Evolutionary conservation across 1,140 invertebrate genomes (phyloP).

Genomic region (Cydia strobilella): DNA sequence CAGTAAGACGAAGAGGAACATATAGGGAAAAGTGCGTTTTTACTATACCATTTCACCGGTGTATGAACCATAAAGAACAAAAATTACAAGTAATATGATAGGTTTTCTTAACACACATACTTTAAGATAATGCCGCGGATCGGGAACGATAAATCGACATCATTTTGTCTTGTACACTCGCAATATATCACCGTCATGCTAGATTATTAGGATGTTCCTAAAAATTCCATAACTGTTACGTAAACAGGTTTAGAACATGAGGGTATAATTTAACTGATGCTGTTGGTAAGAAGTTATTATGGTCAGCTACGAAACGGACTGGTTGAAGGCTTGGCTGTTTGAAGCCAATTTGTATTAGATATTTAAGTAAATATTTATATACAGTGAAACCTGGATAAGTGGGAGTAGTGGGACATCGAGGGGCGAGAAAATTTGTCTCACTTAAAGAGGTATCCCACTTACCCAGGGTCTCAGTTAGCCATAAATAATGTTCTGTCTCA

Average conservation of each 20-base stretch:
- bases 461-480: no score
- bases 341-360: no score
- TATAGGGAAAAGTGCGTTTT: background rate
- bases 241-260: background rate
- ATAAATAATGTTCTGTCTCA: no score
- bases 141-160: slow-evolving; percentile 21
- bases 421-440: no score
- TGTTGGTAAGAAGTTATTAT: no score
- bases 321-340: no score
- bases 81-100: background rate
- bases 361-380: no score
- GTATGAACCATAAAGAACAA: background rate
- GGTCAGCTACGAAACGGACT: no score
- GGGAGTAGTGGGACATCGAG: no score
- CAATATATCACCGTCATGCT: background rate
- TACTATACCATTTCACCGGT: background rate
- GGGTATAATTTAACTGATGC: no score
- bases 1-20: background rate
- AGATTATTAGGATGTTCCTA: slow-evolving; percentile 1
- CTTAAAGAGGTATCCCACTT: no score
- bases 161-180: slow-evolving; percentile 8
- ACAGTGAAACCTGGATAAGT: no score
- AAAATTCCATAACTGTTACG: background rate
- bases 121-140: background rate
- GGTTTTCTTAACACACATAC: background rate